Percentiles rank a stretch among this genome's conserved stretches.
Conservation (phyloP, 2,888 invertebrate species). For the Ceriagrion tenellum region DNA sequence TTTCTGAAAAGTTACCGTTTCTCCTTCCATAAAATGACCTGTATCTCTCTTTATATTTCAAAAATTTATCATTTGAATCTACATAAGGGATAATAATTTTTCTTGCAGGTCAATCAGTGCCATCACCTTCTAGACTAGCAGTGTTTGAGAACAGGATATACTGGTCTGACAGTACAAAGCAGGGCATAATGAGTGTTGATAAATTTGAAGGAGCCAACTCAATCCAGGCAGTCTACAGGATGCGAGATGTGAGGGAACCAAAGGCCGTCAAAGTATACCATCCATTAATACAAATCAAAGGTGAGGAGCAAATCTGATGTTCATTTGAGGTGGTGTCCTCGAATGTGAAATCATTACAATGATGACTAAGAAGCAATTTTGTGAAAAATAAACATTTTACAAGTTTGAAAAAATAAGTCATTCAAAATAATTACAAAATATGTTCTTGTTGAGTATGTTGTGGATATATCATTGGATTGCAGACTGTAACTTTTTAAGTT, state of each 20-base stretch:
- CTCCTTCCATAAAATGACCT: too few species aligned
- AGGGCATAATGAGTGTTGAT: slow-evolving; percentile 92
- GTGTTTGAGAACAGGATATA: slow-evolving; percentile 92
- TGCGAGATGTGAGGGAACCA: slow-evolving; percentile 89
- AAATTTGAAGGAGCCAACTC: slow-evolving; percentile 90
- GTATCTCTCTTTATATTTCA: too few species aligned
- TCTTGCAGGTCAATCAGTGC: slow-evolving; percentile 85
- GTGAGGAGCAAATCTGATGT: slow-evolving; percentile 74
- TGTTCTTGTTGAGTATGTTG: too few species aligned
- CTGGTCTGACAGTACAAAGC: slow-evolving; percentile 95
- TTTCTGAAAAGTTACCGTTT: too few species aligned
- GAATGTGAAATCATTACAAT: too few species aligned
- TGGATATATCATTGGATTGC: too few species aligned
- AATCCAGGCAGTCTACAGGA: slow-evolving; percentile 89
- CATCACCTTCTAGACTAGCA: slow-evolving; percentile 90
- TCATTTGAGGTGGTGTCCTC: background rate
- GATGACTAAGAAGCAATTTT: background rate
- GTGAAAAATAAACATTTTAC: too few species aligned
- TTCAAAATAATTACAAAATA: too few species aligned
- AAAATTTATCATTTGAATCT: too few species aligned
- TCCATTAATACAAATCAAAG: slow-evolving; percentile 86
- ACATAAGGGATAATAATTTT: background rate
- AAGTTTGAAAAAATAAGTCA: too few species aligned
- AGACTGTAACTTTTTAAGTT: too few species aligned
- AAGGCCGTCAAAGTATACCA: slow-evolving; percentile 92